A percentile compares a stretch with the other conserved stretches of the same genome.
Evolutionary conservation across 2,113 vertebrate genomes (phyloP).

Genomic region (Oreochromis niloticus): DNA sequence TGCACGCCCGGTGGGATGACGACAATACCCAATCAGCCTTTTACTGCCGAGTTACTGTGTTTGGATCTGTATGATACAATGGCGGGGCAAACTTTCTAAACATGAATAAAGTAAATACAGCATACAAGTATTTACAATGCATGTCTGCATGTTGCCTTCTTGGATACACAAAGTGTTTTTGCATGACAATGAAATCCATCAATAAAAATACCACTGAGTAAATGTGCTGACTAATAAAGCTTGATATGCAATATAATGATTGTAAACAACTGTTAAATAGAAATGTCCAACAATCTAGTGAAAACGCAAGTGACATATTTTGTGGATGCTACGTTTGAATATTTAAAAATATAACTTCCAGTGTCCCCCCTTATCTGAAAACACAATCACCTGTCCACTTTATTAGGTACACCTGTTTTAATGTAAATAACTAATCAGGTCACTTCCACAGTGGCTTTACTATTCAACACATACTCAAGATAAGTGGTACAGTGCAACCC

Average conservation of each 20-base stretch:
- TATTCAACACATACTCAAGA: not conserved
- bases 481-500: not conserved
- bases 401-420: not conserved
- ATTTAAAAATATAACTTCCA: not conserved
- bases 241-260: not conserved
- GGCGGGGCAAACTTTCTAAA: not conserved
- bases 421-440: not conserved
- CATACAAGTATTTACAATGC: not conserved
- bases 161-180: not conserved
- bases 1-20: not conserved
- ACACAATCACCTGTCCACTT: not conserved
- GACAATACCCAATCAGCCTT: not conserved
- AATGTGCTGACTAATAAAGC: not conserved
- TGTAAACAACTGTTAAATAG: not conserved
- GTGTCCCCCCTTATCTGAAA: not conserved
- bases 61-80: not conserved
- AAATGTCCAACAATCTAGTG: not conserved
- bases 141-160: not conserved
- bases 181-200: not conserved
- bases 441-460: not conserved
- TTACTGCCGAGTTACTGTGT: not conserved
- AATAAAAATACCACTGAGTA: not conserved
- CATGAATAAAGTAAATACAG: not conserved
- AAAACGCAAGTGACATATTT: not conserved
- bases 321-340: not conserved